Evolutionary conservation across 2,888 invertebrate species (phyloP).

Genomic region (Cartodere bifasciata): DNA sequence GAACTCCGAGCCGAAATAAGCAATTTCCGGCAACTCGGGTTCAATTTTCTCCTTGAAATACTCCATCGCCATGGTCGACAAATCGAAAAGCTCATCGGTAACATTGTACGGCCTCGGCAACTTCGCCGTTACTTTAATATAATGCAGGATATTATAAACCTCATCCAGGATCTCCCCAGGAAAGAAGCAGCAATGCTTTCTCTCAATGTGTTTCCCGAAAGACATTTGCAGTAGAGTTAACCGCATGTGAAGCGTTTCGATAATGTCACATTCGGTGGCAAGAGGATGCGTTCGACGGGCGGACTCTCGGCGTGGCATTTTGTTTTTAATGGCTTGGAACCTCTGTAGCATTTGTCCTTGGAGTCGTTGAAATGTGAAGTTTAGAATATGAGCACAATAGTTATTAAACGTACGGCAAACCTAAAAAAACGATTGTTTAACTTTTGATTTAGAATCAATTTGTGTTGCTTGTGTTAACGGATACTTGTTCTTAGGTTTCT

Average conservation of each 20-base stretch:
- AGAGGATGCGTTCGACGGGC: slow-evolving; percentile 81
- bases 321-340: slow-evolving; percentile 78
- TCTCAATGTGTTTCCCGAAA: slow-evolving; percentile 87
- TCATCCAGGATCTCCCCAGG: slow-evolving; percentile 91
- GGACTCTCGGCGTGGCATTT: slow-evolving; percentile 85
- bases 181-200: slow-evolving; percentile 88
- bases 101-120: slow-evolving; percentile 82
- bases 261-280: slow-evolving; percentile 84
- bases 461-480: no score
- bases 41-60: slow-evolving; percentile 92
- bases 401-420: slow-evolving; percentile 71
- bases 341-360: slow-evolving; percentile 75
- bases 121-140: slow-evolving; percentile 70
- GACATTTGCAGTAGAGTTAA: slow-evolving; percentile 86
- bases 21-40: slow-evolving; percentile 76
- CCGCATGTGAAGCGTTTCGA: slow-evolving; percentile 87
- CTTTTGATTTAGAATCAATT: no score
- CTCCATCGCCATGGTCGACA: slow-evolving; percentile 96
- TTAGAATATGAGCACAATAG: slow-evolving; percentile 65
- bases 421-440: no score
- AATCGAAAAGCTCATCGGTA: slow-evolving; percentile 85
- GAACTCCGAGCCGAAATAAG: slow-evolving; percentile 76
- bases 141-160: slow-evolving; percentile 72
- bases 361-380: slow-evolving; percentile 72
- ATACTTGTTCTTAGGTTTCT: no score